Evolutionary conservation across 2,888 invertebrate species (phyloP), one percentile per base, ranked within the genome.

Genomic region (Athrips mouffetella): DNA sequence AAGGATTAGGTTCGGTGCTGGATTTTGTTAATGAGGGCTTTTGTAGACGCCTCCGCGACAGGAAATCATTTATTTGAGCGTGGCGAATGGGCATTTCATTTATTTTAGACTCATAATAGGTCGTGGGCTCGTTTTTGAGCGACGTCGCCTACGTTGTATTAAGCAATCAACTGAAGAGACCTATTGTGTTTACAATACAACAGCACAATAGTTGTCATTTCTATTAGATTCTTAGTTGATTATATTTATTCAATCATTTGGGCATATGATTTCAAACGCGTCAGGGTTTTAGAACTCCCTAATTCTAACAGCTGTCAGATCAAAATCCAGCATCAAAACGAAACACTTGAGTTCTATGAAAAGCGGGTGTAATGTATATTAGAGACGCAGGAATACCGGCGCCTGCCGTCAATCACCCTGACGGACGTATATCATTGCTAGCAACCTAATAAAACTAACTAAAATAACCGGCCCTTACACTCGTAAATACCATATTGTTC

Each of bases 1-100:
- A 86, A 85, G 84, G 82, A 86, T 87, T 86, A 74, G 81, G 73
- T 63, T 63, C 84, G 85, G 81, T 74, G 73, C 69, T 62, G 76
- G 76, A 70, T 70, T 77, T 72, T 66, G 72, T 79, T 85, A 85
- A 86, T 85, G 82, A 85, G 75, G 59, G 67, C 68, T 72, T 80
- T 84, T 85, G 82, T 81, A 60, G 63, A 62, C 70, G 73, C 67
- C 70, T 69, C 70, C 53, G 62, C 72, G 74, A 71, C 76, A 59
- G 78, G 82, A 80, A 79, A 84, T 76, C 75, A 72, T 80, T 83
- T 77, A 82, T 83, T 80, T 70, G 59, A 71, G 73, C 80, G 78
- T 76, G 72, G 76, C 83, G 64, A 80, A 82, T 75, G 65, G 59
- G 68, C 74, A 77, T 79, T 76, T 73, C 68, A 75, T 78, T 71